A percentile compares a stretch with the other conserved stretches of the same genome.
These are phyloP conservation scores for Ahaetulla prasina DNA, from an alignment of 2,113 vertebrate genomes.

Conservation along the genomic window DNA sequence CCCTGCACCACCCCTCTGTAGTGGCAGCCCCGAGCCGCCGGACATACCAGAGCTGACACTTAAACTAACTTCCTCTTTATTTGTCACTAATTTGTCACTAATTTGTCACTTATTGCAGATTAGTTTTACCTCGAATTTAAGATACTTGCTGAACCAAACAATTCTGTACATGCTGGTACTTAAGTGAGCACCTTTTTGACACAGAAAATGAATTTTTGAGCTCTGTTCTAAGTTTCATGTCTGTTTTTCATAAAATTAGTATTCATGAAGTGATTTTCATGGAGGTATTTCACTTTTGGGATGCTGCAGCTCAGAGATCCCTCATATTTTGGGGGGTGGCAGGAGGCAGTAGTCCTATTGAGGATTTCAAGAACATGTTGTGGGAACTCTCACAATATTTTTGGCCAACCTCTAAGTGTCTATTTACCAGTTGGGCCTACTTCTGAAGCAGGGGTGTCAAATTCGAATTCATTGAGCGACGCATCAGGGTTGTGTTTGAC, in stretches of 20 bases:
- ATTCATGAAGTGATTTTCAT: background rate
- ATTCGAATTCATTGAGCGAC: no score
- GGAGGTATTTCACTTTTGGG: background rate
- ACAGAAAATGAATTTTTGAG: background rate
- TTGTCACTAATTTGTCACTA: no score
- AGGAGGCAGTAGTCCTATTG: background rate
- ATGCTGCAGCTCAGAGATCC: background rate
- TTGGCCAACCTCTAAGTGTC: background rate
- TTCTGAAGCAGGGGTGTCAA: no score
- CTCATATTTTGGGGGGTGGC: background rate
- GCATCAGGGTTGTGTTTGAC: no score
- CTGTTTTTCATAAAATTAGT: background rate
- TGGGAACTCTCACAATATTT: background rate
- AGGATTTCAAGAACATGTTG: background rate
- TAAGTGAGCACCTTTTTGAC: background rate
- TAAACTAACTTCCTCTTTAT: background rate
- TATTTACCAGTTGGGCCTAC: background rate
- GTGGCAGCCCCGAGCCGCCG: no score
- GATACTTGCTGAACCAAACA: background rate
- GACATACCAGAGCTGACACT: no score
- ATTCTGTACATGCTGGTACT: background rate
- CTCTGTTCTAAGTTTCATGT: background rate
- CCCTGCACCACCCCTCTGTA: no score
- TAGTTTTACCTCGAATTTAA: background rate
- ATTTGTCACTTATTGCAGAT: no score